phyloP scores from a whole-genome alignment of 2,888 invertebrate species.

The Muscina levida region DNA sequence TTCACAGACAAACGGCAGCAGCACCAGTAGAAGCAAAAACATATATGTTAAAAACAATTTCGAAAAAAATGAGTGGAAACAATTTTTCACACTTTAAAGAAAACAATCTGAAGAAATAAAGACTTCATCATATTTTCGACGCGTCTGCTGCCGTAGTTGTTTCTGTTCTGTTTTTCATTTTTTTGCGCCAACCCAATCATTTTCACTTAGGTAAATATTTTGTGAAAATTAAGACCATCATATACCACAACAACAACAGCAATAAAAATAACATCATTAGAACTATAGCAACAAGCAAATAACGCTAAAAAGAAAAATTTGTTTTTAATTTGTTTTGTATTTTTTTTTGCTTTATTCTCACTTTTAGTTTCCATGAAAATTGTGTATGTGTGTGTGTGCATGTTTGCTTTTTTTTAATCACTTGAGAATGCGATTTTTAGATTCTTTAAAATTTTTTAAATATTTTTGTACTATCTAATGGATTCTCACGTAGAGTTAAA shows the following conservation, averaged over 20 bases:
- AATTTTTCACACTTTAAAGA: constrained; percentile 54
- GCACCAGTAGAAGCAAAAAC: constrained; percentile 3
- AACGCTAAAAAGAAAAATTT: constrained; percentile 33
- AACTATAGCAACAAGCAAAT: not conserved
- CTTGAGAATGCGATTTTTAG: constrained; percentile 31
- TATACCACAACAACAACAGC: not conserved
- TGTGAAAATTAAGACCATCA: not conserved
- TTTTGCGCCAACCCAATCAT: constrained; percentile 26
- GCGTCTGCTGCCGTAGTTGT: not conserved
- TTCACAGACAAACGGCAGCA: constrained; percentile 5
- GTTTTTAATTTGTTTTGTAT: constrained; percentile 34
- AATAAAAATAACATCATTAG: not conserved
- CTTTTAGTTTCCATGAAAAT: constrained; percentile 40
- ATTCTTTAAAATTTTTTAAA: constrained; percentile 5
- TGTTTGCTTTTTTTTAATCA: constrained; percentile 14
- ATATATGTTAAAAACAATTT: constrained; percentile 19
- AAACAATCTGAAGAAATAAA: constrained; percentile 53
- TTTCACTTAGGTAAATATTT: constrained; percentile 28
- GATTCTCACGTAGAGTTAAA: constrained; percentile 10
- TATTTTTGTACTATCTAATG: constrained; percentile 44
- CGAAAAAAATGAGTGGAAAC: constrained; percentile 29
- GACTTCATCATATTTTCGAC: constrained; percentile 40
- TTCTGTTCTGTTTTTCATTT: constrained; percentile 12
- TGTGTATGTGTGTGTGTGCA: too few relatives aligned
- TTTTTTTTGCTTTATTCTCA: constrained; percentile 30